These are phyloP conservation scores for Gadopsis marmoratus DNA, from an alignment of 2,797 vertebrate genomes.

Conservation along the genomic window DNA sequence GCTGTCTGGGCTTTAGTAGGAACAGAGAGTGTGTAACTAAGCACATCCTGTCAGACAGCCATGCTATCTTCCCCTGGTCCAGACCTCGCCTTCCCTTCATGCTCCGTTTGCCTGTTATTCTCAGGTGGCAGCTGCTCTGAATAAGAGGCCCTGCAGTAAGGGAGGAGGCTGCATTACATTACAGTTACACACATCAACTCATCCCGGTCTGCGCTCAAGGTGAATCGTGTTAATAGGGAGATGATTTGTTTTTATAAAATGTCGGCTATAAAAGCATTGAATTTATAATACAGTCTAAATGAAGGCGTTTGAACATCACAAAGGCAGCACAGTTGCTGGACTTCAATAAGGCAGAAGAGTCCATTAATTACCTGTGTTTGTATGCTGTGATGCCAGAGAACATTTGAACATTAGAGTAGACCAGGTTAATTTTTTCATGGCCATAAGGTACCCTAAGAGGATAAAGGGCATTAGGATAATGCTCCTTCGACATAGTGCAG, in stretches of 20 bases:
- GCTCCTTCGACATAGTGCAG: not conserved
- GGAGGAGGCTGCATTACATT: conserved; percentile 58
- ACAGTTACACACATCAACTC: conserved; percentile 53
- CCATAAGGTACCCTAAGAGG: not conserved
- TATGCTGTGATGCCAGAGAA: not conserved
- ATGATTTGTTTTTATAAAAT: conserved; percentile 45
- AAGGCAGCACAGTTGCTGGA: not conserved
- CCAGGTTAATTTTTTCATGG: conserved; percentile 4
- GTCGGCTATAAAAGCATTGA: conserved; percentile 9
- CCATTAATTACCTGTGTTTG: not conserved
- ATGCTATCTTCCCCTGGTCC: conserved; percentile 81
- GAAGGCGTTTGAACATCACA: not conserved
- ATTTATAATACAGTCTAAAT: conserved; percentile 8
- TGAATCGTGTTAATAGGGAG: conserved; percentile 41
- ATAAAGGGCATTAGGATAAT: not conserved
- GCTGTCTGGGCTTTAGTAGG: conserved; percentile 74
- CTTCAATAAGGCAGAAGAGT: not conserved
- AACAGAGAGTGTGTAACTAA: conserved; percentile 87
- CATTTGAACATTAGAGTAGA: conserved; percentile 7
- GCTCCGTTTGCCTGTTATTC: conserved; percentile 83
- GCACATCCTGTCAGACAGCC: conserved; percentile 89
- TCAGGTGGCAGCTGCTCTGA: conserved; percentile 74
- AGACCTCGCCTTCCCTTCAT: conserved; percentile 84
- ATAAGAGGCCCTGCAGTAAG: conserved; percentile 67
- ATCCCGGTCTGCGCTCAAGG: conserved; percentile 42